Evolutionary conservation across 2,797 vertebrate genomes (phyloP).

Genomic region (Hoplostethus atlanticus): DNA sequence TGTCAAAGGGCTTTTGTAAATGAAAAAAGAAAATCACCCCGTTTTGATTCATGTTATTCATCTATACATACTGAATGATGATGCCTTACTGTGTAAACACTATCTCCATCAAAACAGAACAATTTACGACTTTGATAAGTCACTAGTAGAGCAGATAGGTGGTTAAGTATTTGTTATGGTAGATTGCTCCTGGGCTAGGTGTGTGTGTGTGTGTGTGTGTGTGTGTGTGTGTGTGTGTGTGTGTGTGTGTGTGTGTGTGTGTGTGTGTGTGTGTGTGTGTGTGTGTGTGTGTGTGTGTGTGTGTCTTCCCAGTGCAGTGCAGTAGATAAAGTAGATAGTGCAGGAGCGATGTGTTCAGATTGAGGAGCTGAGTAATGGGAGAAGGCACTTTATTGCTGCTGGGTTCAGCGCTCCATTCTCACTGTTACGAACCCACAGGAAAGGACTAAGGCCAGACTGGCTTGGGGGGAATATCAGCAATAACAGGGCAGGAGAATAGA

Average conservation of each 20-base stretch:
- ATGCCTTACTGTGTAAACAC: slow-evolving; percentile 39
- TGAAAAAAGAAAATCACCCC: slow-evolving; percentile 22
- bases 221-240: slow-evolving; percentile 18
- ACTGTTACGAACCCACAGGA: slow-evolving; percentile 45
- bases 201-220: slow-evolving; percentile 19
- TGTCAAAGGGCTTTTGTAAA: slow-evolving; percentile 30
- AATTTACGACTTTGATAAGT: slow-evolving; percentile 46
- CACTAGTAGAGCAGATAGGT: slow-evolving; percentile 16
- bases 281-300: slow-evolving; percentile 21
- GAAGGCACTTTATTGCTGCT: slow-evolving; percentile 56
- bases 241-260: slow-evolving; percentile 28
- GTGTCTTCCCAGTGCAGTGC: slow-evolving; percentile 28
- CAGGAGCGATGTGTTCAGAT: slow-evolving; percentile 54
- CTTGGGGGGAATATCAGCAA: slow-evolving; percentile 47
- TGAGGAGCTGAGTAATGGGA: slow-evolving; percentile 59
- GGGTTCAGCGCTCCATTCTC: slow-evolving; percentile 42
- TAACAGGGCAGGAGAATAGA: slow-evolving; percentile 57
- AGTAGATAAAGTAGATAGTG: slow-evolving; percentile 47
- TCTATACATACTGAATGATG: slow-evolving; percentile 31
- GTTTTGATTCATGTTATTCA: slow-evolving; percentile 28
- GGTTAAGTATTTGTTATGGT: slow-evolving; percentile 39
- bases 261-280: slow-evolving; percentile 24
- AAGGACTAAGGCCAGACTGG: slow-evolving; percentile 51
- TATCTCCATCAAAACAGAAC: slow-evolving; percentile 25
- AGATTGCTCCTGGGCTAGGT: slow-evolving; percentile 23